Evolutionary conservation across 2,113 vertebrate genomes (phyloP).

Genomic region (Zapus hudsonius): DNA sequence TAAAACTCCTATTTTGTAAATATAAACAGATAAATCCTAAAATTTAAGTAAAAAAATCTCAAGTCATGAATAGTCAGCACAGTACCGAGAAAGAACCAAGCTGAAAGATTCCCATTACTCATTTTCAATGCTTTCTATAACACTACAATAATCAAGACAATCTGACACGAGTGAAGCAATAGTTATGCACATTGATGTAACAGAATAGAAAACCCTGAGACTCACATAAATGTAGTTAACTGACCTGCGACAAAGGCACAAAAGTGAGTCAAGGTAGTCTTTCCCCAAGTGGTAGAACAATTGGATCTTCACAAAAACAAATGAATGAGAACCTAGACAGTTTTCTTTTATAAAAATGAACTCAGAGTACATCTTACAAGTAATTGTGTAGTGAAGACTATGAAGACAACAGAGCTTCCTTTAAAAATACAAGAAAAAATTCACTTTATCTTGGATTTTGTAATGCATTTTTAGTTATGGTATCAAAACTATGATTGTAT

Average conservation of each 20-base stretch:
- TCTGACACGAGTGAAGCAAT: not conserved
- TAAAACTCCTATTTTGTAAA: not conserved
- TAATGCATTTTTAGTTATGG: conserved; percentile 27
- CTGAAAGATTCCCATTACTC: not conserved
- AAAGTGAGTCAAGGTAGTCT: not conserved
- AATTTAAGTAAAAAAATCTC: not conserved
- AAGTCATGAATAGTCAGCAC: not conserved
- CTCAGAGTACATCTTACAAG: not conserved
- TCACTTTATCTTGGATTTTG: not conserved
- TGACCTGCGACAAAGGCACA: not conserved
- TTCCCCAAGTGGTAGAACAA: not conserved
- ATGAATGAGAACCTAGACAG: not conserved
- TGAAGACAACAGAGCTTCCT: not conserved
- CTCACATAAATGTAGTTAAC: not conserved
- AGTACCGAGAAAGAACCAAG: not conserved
- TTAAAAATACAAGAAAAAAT: not conserved
- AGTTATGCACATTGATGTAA: not conserved
- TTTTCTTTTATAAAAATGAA: not conserved
- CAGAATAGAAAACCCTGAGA: not conserved
- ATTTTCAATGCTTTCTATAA: not conserved
- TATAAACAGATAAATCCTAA: not conserved
- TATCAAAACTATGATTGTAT: not conserved
- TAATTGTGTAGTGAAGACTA: not conserved
- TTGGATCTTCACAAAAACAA: not conserved
- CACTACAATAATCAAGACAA: not conserved